Evolutionary conservation across 2,888 invertebrate genomes (phyloP), one percentile per base, ranked within the genome.

Genomic region (Antitype chi): DNA sequence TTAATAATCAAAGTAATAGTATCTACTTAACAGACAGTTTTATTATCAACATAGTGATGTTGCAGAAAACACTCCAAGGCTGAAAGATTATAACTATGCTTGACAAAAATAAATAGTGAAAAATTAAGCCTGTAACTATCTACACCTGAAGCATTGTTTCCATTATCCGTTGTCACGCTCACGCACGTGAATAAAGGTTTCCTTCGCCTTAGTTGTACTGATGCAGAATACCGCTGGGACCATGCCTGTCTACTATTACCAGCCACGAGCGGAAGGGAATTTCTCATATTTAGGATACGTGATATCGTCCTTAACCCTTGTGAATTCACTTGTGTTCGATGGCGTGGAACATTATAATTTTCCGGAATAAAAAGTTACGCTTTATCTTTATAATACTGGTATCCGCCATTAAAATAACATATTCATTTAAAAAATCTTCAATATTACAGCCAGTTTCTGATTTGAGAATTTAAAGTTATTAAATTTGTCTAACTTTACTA

Each of bases 341-440:
- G 23, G 4, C 4, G 47, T 8, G 74, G 49, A 80, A 59, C 7
- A 2, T 53, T 73, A 47, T 78, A 78, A 78, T 80, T 80, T 59
- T 80, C 64, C 78, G 72, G 49, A 13, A 38, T 32, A 15, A 15
- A 23, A 49, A 28, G 28, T 49, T 32, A 62, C 28, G 1, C 28
- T 13, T 1, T 0, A 47, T 47, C 43, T 47, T 47, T 47, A 47
- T 11, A 47, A 47, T 47, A 47, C 3, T 47, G 43, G 11, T 47
- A 43, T 43, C 43, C 43, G 43, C 43, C 43, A 43, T 43, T 43
- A 43, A 9, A 47, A 47, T 38, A 47, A 25, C 1, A 1, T 0
- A 20, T 28, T 17, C 9, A 20, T 28, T 17, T 17, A 9, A 9
- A n/a, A 63, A 43, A 38, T 20, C 25, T 17, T 17, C 20, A 60